Evolutionary conservation across 2,797 vertebrate genomes (phyloP).

Genomic region (Crax fasciolata): DNA sequence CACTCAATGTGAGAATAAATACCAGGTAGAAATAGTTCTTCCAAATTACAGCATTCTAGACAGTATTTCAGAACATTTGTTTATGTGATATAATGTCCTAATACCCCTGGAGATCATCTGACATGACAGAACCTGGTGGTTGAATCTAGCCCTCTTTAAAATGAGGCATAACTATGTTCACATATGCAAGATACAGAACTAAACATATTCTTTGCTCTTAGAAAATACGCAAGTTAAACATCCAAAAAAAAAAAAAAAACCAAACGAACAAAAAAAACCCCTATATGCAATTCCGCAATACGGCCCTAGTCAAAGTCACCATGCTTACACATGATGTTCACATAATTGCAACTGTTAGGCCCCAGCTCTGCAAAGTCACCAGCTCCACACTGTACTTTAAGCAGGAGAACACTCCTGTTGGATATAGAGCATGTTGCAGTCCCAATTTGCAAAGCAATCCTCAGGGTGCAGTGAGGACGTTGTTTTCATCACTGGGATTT

Average conservation of each 20-base stretch:
- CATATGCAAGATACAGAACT: not conserved
- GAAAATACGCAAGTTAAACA: not conserved
- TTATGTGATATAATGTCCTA: not conserved
- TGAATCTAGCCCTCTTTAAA: not conserved
- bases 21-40: not conserved
- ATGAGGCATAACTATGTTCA: not conserved
- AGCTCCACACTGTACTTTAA: not conserved
- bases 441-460: not conserved
- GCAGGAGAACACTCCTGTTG: not conserved
- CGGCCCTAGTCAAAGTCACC: not conserved
- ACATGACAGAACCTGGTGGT: not conserved
- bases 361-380: not conserved
- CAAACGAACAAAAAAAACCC: not conserved
- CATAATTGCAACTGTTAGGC: not conserved
- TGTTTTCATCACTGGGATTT: not conserved
- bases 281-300: not conserved
- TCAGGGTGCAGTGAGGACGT: not conserved
- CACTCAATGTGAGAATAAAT: not conserved
- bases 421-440: not conserved
- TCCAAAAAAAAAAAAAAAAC: not conserved
- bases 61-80: not conserved
- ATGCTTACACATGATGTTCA: not conserved
- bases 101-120: not conserved
- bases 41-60: not conserved
- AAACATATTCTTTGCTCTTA: not conserved